These are phyloP conservation scores for Crambe crambe DNA, from an alignment of 37 sponge, comb jelly and placozoan species.

Conservation along the genomic window DNA sequence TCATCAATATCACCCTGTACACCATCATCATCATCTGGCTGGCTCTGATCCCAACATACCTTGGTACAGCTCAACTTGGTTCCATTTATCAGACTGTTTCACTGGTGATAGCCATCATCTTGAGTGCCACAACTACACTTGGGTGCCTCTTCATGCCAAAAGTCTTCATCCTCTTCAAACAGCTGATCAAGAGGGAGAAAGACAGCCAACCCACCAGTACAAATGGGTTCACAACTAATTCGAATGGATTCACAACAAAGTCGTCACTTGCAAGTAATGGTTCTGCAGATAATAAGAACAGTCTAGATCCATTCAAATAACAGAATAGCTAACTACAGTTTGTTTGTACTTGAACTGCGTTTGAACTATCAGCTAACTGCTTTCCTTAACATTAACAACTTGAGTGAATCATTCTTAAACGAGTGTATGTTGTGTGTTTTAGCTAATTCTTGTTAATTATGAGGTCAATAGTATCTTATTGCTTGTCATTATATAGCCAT, in stretches of 20 bases:
- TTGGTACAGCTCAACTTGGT: conserved; percentile 34
- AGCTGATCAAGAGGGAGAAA: background rate
- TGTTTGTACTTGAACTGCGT: too few relatives aligned
- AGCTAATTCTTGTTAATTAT: too few relatives aligned
- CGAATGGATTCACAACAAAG: background rate
- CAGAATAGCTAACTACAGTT: too few relatives aligned
- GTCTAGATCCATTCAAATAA: too few relatives aligned
- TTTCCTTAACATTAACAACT: too few relatives aligned
- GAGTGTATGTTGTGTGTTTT: too few relatives aligned
- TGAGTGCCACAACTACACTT: conserved; percentile 60
- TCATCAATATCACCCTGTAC: conserved; percentile 58
- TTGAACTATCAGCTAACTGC: too few relatives aligned
- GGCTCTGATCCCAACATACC: conserved; percentile 64
- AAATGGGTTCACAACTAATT: background rate
- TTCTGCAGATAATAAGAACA: too few relatives aligned
- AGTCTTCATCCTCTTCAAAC: conserved; percentile 14
- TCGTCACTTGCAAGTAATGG: background rate
- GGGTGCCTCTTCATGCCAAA: conserved; percentile 52
- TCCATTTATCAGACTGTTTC: conserved; percentile 29
- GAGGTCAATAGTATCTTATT: too few relatives aligned
- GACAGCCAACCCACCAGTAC: background rate
- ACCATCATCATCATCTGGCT: conserved; percentile 58
- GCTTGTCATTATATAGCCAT: too few relatives aligned
- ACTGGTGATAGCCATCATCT: conserved; percentile 46
- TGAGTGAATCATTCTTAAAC: too few relatives aligned